Percentiles rank a stretch among this genome's conserved stretches.
phyloP scores from a whole-genome alignment of 2,888 invertebrate genomes.

The Drosophila cyrtoloma region DNA sequence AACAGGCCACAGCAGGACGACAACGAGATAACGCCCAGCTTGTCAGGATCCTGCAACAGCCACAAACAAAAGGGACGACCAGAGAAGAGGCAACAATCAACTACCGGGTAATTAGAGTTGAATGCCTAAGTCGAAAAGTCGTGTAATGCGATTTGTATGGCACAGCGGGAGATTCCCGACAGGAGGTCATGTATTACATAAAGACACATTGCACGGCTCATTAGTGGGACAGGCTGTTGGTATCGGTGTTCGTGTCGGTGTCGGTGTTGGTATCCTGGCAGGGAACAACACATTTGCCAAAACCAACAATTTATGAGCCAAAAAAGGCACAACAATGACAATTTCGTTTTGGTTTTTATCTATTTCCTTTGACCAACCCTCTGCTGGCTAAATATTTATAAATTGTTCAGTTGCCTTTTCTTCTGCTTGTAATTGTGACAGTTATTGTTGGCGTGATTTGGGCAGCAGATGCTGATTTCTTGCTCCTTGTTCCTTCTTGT shows the following conservation, averaged over 20 bases:
- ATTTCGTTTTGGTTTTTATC: slow-evolving; percentile 78
- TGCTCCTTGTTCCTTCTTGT: not conserved
- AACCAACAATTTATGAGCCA: slow-evolving; percentile 57
- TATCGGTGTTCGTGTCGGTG: not conserved
- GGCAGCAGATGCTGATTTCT: slow-evolving; percentile 36
- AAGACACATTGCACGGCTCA: slow-evolving; percentile 77
- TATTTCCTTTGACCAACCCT: slow-evolving; percentile 38
- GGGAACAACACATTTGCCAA: slow-evolving; percentile 49
- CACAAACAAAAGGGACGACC: slow-evolving; percentile 52
- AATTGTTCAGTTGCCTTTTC: slow-evolving; percentile 70
- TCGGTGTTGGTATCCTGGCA: not conserved
- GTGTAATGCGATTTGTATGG: slow-evolving; percentile 84
- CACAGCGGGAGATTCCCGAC: slow-evolving; percentile 66
- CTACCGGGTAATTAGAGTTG: slow-evolving; percentile 81
- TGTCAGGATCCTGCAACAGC: slow-evolving; percentile 40
- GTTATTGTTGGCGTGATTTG: slow-evolving; percentile 56
- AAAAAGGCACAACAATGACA: slow-evolving; percentile 71
- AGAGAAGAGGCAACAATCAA: slow-evolving; percentile 59
- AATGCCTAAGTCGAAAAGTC: slow-evolving; percentile 81
- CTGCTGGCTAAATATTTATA: slow-evolving; percentile 82
- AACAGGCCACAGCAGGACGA: slow-evolving; percentile 45
- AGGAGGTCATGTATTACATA: slow-evolving; percentile 64
- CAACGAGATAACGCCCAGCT: slow-evolving; percentile 72
- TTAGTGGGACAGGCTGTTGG: slow-evolving; percentile 38
- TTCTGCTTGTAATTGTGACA: slow-evolving; percentile 51